phyloP scores from a whole-genome alignment of 2,113 vertebrate genomes.

The Bostrychus sinensis region DNA sequence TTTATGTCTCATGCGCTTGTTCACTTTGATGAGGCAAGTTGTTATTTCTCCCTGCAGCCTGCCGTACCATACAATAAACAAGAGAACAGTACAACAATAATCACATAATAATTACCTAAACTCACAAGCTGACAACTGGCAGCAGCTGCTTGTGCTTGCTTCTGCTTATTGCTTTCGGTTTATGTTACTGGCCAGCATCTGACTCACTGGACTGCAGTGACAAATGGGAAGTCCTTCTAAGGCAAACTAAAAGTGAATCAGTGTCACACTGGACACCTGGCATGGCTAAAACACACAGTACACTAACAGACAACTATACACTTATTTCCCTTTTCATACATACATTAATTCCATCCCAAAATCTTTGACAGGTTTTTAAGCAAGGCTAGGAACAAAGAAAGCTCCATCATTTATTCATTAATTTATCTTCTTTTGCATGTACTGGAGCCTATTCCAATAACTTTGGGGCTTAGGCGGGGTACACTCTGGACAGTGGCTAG shows the following conservation, averaged over 20 bases:
- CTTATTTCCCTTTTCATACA: too few species aligned
- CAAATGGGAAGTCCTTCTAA: not conserved
- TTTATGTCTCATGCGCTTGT: slow-evolving; percentile 26
- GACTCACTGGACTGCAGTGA: slow-evolving; percentile 28
- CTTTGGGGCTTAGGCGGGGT: too few species aligned
- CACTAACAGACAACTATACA: too few species aligned
- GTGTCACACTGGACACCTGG: not conserved
- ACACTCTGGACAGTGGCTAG: too few species aligned
- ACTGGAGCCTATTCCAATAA: too few species aligned
- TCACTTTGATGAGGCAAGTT: not conserved
- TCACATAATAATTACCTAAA: slow-evolving; percentile 9
- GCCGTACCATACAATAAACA: slow-evolving; percentile 1
- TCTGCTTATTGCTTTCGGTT: slow-evolving; percentile 36
- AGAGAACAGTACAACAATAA: slow-evolving; percentile 28
- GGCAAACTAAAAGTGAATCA: not conserved
- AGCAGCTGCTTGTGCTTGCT: slow-evolving; percentile 20
- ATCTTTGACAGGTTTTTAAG: too few species aligned
- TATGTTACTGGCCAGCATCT: slow-evolving; percentile 24
- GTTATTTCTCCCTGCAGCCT: slow-evolving; percentile 15
- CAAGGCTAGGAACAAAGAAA: too few species aligned
- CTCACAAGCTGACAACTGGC: slow-evolving; percentile 11
- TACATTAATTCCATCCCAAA: too few species aligned
- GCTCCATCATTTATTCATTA: too few species aligned
- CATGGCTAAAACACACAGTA: too few species aligned
- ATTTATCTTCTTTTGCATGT: too few species aligned